Percentiles rank a stretch among this genome's conserved stretches.
Evolutionary conservation across 1,140 invertebrate genomes (phyloP).

Genomic region (Drosophila arawakana): DNA sequence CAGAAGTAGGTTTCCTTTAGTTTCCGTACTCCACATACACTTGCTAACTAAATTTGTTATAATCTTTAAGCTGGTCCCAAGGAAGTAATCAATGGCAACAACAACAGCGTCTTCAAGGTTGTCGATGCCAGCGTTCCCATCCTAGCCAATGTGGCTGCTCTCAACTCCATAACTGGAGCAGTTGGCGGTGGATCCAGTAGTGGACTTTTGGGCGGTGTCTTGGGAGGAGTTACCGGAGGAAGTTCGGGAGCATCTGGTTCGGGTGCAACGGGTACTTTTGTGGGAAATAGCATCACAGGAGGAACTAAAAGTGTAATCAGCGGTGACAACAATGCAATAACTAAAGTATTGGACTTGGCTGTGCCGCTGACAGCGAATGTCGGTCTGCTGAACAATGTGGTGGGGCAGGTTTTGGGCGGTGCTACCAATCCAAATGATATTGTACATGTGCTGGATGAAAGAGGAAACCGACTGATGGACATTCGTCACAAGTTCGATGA

Average conservation of each 20-base stretch:
- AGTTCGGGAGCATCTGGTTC: not conserved
- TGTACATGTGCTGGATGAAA: conserved; percentile 22
- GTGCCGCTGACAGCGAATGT: not conserved
- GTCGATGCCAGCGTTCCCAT: conserved; percentile 2
- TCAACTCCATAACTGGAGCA: not conserved
- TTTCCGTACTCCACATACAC: not conserved
- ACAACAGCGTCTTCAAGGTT: not conserved
- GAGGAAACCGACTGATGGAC: conserved; percentile 20
- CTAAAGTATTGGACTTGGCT: not conserved
- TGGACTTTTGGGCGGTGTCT: not conserved
- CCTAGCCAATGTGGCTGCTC: not conserved
- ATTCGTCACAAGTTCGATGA: conserved; percentile 6
- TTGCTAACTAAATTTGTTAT: not conserved
- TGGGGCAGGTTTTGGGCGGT: not conserved
- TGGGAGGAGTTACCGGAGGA: not conserved
- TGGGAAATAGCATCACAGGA: conserved; percentile 12
- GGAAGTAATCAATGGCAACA: not conserved
- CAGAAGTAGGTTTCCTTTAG: not conserved
- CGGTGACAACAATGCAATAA: not conserved
- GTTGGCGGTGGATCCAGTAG: not conserved
- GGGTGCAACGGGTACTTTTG: not conserved
- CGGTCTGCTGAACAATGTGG: not conserved
- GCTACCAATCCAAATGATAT: not conserved
- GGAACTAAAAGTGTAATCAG: not conserved
- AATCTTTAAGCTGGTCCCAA: not conserved